Conservation (phyloP, 2,113 vertebrate genomes). For the Vulpes vulpes region DNA sequence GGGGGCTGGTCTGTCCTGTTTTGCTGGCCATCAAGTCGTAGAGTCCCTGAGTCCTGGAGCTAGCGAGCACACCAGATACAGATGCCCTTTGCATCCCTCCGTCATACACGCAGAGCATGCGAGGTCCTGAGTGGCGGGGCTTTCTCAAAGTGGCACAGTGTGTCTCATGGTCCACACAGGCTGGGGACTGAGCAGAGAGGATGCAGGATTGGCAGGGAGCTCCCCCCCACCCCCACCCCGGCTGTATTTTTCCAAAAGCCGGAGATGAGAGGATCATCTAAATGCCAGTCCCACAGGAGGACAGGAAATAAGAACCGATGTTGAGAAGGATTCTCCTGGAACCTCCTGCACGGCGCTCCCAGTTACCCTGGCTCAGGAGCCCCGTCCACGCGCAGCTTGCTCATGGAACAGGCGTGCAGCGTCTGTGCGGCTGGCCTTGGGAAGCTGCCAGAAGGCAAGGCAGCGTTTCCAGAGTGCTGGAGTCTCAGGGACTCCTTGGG, state of each 20-base stretch:
- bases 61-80: not conserved
- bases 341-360: conserved; percentile 1
- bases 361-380: conserved; percentile 49
- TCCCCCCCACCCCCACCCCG: too few species aligned
- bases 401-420: conserved; percentile 26
- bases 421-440: conserved; percentile 55
- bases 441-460: conserved; percentile 41
- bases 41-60: not conserved
- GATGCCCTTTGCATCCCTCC: not conserved
- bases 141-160: not conserved
- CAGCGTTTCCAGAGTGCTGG: conserved; percentile 40
- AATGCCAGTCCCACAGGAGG: not conserved
- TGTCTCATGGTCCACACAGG: not conserved
- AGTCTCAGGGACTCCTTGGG: conserved; percentile 1
- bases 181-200: not conserved
- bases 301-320: conserved; percentile 29
- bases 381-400: not conserved
- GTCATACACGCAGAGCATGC: not conserved
- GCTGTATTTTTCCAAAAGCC: not conserved
- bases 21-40: not conserved
- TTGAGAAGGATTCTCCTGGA: conserved; percentile 14
- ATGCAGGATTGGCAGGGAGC: not conserved
- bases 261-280: conserved; percentile 25
- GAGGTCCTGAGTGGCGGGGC: not conserved
- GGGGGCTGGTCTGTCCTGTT: not conserved